Conservation (phyloP, 53 echinoderm and acorn worm species). For the Astropecten irregularis region DNA sequence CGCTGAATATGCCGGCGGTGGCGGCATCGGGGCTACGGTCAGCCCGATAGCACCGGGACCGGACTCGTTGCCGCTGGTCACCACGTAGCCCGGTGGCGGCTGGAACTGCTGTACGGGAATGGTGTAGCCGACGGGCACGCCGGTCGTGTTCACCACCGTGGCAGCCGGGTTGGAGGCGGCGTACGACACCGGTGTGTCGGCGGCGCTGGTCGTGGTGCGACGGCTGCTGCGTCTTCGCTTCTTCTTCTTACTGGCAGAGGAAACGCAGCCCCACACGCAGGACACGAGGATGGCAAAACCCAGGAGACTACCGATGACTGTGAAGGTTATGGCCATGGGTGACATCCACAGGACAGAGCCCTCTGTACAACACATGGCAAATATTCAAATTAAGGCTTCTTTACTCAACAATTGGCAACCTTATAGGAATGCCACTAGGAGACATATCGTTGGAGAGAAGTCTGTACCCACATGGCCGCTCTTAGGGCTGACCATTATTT, state of each 20-base stretch:
- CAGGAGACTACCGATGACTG: neutral
- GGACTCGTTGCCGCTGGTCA: neutral
- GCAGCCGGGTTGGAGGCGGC: constrained; percentile 14
- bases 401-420: no score
- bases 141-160: neutral
- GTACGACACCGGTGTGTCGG: neutral
- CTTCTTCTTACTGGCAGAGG: neutral
- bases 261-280: neutral
- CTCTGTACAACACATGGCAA: no score
- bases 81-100: constrained; percentile 12
- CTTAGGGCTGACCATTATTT: no score
- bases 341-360: neutral
- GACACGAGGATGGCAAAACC: neutral
- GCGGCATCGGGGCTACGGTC: constrained; percentile 1
- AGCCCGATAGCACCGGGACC: neutral
- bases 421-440: no score
- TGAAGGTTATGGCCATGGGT: neutral
- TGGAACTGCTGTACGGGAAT: neutral
- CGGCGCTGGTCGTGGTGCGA: no score
- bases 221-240: neutral
- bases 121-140: neutral
- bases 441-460: no score
- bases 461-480: no score
- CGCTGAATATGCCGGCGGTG: constrained; percentile 22
- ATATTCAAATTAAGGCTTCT: no score